A percentile compares a stretch with the other conserved stretches of the same genome.
Conservation (phyloP, 2,797 vertebrate species). For the Capromys pilorides region DNA sequence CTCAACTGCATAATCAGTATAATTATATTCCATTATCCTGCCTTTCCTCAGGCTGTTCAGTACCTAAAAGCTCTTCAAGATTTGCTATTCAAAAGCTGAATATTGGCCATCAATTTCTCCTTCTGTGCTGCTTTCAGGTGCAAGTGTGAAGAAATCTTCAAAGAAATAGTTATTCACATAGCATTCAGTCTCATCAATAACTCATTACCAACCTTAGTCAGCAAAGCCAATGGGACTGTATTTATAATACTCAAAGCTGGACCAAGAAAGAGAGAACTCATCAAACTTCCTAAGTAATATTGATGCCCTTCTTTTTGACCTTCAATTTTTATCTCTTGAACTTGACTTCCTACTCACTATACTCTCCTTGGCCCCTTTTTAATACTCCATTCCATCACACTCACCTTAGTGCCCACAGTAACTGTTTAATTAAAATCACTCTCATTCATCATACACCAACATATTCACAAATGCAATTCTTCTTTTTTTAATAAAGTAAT, state of each 20-base stretch:
- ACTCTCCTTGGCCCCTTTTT: not conserved
- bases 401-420: slow-evolving; percentile 21
- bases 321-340: slow-evolving; percentile 12
- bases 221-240: not conserved
- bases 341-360: not conserved
- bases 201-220: not conserved
- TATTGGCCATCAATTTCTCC: slow-evolving; percentile 68
- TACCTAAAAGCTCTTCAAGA: slow-evolving; percentile 74
- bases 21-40: slow-evolving; percentile 72
- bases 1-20: slow-evolving; percentile 69
- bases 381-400: slow-evolving; percentile 38
- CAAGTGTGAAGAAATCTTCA: slow-evolving; percentile 66
- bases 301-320: not conserved
- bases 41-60: slow-evolving; percentile 69
- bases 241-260: slow-evolving; percentile 32
- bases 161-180: slow-evolving; percentile 56
- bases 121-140: slow-evolving; percentile 63
- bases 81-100: slow-evolving; percentile 72
- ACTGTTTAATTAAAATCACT: slow-evolving; percentile 61
- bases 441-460: slow-evolving; percentile 60
- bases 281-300: not conserved
- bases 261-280: not conserved
- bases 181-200: slow-evolving; percentile 42
- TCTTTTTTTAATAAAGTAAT: slow-evolving; percentile 58
- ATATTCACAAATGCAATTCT: slow-evolving; percentile 54